These are phyloP conservation scores for Tachysurus fulvidraco DNA, from an alignment of 2,113 vertebrate species.

Conservation along the genomic window DNA sequence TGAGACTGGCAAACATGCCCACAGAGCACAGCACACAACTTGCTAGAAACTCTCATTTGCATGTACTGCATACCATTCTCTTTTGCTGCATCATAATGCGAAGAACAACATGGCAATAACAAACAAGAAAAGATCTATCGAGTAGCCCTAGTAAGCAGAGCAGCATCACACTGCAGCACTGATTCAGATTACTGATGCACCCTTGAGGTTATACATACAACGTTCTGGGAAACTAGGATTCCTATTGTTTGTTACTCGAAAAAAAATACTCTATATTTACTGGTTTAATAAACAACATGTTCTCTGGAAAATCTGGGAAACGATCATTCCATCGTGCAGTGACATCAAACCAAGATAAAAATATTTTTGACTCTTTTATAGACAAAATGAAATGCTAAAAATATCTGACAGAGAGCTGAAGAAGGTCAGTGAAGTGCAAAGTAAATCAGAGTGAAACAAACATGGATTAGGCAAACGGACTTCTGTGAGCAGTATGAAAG, in stretches of 20 bases:
- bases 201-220: background rate
- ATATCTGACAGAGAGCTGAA: background rate
- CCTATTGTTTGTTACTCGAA: background rate
- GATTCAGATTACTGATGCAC: slow-evolving; percentile 6
- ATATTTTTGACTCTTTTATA: background rate
- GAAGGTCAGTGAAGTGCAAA: background rate
- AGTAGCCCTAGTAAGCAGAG: background rate
- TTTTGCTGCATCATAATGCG: slow-evolving; percentile 13
- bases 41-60: slow-evolving; percentile 4
- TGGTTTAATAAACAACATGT: background rate
- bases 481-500: slow-evolving; percentile 19
- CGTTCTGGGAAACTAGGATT: background rate
- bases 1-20: background rate
- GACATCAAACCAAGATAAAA: background rate
- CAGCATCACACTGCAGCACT: slow-evolving; percentile 11
- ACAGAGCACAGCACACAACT: background rate
- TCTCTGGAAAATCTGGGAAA: background rate
- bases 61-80: slow-evolving; percentile 10
- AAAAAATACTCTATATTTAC: background rate
- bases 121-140: slow-evolving; percentile 13
- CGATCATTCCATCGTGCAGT: background rate
- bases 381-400: background rate
- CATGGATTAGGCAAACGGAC: slow-evolving; percentile 7
- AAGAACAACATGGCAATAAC: background rate
- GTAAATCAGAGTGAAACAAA: slow-evolving; percentile 45